Conservation (phyloP, 1,140 invertebrate genomes). For the Drosophila chauvacae region DNA sequence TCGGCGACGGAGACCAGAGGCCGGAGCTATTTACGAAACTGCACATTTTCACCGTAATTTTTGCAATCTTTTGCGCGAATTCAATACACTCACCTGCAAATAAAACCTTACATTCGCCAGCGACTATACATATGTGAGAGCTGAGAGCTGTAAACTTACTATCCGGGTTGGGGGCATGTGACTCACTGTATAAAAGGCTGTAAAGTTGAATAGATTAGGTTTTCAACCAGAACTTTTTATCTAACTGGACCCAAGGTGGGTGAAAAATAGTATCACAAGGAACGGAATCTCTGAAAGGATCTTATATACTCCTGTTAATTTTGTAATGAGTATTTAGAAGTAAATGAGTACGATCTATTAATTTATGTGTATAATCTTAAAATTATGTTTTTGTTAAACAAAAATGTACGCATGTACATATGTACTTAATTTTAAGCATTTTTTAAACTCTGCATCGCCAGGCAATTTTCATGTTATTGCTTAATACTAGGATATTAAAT, state of each 20-base stretch:
- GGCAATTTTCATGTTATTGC: too few relatives aligned
- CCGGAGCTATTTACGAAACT: conserved; percentile 32
- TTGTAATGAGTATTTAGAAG: too few relatives aligned
- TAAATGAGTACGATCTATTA: too few relatives aligned
- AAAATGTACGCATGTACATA: too few relatives aligned
- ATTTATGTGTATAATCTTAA: too few relatives aligned
- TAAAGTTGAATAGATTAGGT: conserved; percentile 3
- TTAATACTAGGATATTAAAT: neutral
- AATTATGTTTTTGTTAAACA: too few relatives aligned
- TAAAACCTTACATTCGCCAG: conserved; percentile 5
- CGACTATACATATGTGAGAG: neutral
- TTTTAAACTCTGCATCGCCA: too few relatives aligned
- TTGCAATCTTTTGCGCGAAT: conserved; percentile 22
- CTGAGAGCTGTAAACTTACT: neutral
- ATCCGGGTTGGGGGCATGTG: neutral
- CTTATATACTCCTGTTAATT: too few relatives aligned
- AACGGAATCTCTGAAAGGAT: too few relatives aligned
- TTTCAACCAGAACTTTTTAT: neutral
- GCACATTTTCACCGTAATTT: conserved; percentile 33
- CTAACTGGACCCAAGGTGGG: too few relatives aligned
- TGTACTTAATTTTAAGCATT: too few relatives aligned
- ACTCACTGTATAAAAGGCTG: conserved; percentile 3
- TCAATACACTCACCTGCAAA: conserved; percentile 13
- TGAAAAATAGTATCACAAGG: neutral
- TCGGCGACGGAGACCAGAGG: conserved; percentile 3